Conservation (phyloP, 2,888 invertebrate species). For the Melanostoma scalare region DNA sequence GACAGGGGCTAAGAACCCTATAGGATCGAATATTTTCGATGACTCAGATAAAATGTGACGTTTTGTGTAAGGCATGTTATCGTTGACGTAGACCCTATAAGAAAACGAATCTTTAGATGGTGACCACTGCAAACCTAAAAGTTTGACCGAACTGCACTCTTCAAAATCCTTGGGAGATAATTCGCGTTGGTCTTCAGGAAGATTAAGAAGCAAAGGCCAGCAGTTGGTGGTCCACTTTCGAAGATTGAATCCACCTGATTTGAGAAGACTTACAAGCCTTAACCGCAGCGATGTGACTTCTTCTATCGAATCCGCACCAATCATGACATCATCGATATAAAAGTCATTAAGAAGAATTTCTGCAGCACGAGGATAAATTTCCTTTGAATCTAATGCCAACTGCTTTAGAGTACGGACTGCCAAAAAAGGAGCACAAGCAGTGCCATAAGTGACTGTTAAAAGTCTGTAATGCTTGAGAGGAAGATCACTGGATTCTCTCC, state of each 20-base stretch:
- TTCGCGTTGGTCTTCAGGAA: conserved; percentile 19
- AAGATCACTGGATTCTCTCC: conserved; percentile 23
- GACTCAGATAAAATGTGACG: conserved; percentile 22
- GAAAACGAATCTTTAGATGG: conserved; percentile 38
- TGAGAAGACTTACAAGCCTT: conserved; percentile 18
- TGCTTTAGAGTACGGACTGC: conserved; percentile 56
- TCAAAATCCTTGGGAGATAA: conserved; percentile 18
- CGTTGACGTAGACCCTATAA: conserved; percentile 33
- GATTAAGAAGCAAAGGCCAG: conserved; percentile 13
- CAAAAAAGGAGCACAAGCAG: conserved; percentile 58
- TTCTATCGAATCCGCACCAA: conserved; percentile 46
- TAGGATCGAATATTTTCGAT: conserved; percentile 54
- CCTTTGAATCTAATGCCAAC: conserved; percentile 57
- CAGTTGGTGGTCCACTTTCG: conserved; percentile 28
- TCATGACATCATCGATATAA: conserved; percentile 74
- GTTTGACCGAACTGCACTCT: conserved; percentile 33
- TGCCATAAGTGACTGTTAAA: conserved; percentile 56
- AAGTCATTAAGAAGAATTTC: conserved; percentile 59
- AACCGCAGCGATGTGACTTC: not conserved
- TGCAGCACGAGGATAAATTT: conserved; percentile 56
- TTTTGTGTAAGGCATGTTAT: not conserved
- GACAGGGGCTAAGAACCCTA: conserved; percentile 64
- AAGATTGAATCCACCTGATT: conserved; percentile 25
- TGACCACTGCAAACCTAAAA: conserved; percentile 66
- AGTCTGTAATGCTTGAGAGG: conserved; percentile 40